Conservation (phyloP, 2,113 vertebrate genomes). For the Pandion haliaetus region DNA sequence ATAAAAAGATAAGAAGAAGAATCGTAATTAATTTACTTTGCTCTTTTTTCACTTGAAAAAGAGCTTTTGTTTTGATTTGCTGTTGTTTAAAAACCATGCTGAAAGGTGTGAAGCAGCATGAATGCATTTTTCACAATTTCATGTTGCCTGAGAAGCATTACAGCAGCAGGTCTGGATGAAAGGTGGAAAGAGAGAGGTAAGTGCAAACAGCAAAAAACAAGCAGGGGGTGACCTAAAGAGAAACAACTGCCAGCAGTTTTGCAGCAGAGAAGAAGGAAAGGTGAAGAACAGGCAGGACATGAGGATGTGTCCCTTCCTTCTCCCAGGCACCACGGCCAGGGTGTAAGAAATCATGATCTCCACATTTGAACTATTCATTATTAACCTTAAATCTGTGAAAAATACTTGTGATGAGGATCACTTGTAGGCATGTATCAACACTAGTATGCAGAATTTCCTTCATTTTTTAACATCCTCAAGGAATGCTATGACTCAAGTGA, state of each 20-base stretch:
- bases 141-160: background rate
- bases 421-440: background rate
- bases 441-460: background rate
- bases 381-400: background rate
- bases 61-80: background rate
- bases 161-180: background rate
- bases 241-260: background rate
- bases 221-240: background rate
- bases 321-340: background rate
- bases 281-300: background rate
- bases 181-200: background rate
- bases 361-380: background rate
- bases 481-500: background rate
- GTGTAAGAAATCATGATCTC: background rate
- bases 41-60: background rate
- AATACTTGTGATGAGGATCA: background rate
- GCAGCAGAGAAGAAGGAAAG: background rate
- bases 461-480: background rate
- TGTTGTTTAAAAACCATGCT: slow-evolving; percentile 2
- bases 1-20: background rate
- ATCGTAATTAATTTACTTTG: background rate
- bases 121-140: slow-evolving; percentile 13
- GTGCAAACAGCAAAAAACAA: background rate
- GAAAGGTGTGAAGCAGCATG: background rate
- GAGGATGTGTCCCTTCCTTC: background rate